Base-by-base conservation (phyloP, 2,113 vertebrate genomes). In the Cacatua alba region DNA sequence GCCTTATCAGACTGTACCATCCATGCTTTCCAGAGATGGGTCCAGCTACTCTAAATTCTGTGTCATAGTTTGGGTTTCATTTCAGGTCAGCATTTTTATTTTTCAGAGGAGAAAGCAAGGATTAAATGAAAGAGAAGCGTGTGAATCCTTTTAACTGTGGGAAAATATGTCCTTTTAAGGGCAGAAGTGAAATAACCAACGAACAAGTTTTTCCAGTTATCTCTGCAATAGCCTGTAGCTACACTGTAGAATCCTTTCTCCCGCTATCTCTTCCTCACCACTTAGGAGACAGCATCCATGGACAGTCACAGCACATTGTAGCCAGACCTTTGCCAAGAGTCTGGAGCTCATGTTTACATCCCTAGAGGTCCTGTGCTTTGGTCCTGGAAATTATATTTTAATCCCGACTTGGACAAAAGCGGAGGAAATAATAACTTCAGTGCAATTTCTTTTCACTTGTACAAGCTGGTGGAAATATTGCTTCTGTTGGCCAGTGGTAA, bases 251-350 rank as follows among this genome's bases (percentile, higher is more conserved):
- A 28, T 39, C 79, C 29, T 55, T 63, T 49, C 43, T 92, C 60
- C 51, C 1, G 2, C 44, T 78, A 1, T 33, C 51, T 31, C 48
- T 44, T 39, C 41, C 64, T 52, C 24, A 24, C 44, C 0, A 0
- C 53, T 39, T 0, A 5, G 43, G 39, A 53, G 11, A 5, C 35
- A 21, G 23, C 43, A 28, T 28, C 70, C 28, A 1, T 3, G 24
- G 37, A 9, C 20, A 14, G 55, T 25, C 44, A 29, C 19, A 43
- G 64, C 52, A n/a, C 33, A 3, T 7, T 16, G 37, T 11, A 59
- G 23, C 28, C 60, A 69, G 67, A 26, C 35, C 52, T 85, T 41
- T 4, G 2, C 49, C 1, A 3, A 33, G 7, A 35, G 5, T 33
- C 24, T 48, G 71, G 35, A 86, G 59, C 41, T 92, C 5, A 0